Evolutionary conservation across 1,140 invertebrate genomes (phyloP).

Genomic region (Pissodes strobi): DNA sequence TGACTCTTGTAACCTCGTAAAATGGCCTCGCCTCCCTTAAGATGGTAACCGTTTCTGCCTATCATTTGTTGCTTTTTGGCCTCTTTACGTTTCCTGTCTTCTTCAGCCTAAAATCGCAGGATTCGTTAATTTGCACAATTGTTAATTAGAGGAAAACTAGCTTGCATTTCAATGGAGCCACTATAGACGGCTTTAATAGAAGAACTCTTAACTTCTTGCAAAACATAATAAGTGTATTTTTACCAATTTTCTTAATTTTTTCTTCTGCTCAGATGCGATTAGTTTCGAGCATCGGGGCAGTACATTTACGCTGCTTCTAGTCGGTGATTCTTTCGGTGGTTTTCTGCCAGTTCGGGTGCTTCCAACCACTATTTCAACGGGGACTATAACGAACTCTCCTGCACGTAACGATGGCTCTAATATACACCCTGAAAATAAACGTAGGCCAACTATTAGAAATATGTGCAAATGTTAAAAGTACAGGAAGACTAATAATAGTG

Average conservation of each 20-base stretch:
- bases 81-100: slow-evolving; percentile 29
- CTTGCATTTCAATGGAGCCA: too few relatives aligned
- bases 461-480: too few relatives aligned
- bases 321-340: slow-evolving; percentile 12
- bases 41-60: slow-evolving; percentile 38
- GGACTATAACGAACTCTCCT: slow-evolving; percentile 44
- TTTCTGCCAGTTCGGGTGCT: slow-evolving; percentile 32
- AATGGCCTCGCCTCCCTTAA: slow-evolving; percentile 39
- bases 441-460: too few relatives aligned
- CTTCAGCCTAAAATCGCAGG: slow-evolving; percentile 33
- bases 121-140: neutral
- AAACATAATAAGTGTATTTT: too few relatives aligned
- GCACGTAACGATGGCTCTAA: slow-evolving; percentile 29
- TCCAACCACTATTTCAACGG: slow-evolving; percentile 50
- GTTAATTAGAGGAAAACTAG: neutral
- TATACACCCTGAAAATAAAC: slow-evolving; percentile 28
- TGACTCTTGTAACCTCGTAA: slow-evolving; percentile 46
- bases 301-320: slow-evolving; percentile 19
- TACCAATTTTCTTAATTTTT: slow-evolving; percentile 38
- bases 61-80: slow-evolving; percentile 32
- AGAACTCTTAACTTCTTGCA: too few relatives aligned
- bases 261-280: slow-evolving; percentile 34
- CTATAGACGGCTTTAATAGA: too few relatives aligned
- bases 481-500: too few relatives aligned
- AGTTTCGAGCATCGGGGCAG: slow-evolving; percentile 29